Base-by-base conservation (phyloP, 2,888 invertebrate genomes). In the Archaeoteleia sp. region DNA sequence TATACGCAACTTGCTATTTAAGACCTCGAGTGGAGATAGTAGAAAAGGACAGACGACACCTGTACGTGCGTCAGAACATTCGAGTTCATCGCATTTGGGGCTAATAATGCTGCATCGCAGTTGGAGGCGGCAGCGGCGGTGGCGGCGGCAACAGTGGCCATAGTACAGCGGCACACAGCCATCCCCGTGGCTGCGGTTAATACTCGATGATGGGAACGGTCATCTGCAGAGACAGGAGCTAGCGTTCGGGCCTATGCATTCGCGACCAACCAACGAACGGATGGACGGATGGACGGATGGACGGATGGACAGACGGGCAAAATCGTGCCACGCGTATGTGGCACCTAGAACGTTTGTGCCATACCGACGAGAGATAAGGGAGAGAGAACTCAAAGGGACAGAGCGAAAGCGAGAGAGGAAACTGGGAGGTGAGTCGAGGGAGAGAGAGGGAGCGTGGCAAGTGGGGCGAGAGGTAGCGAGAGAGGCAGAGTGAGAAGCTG, bases 161-260 rank as follows among this genome's bases (percentile, higher is more conserved):
- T 55, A 62, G 54, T 27, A 27, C 43, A 39, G 34, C 45, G 30
- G 30, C 43, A 43, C 30, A 13, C 54, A 58, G 45, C 60, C 76
- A 78, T 81, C 73, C 78, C 78, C 79, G 81, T 74, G 80, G 76
- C 81, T 85, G 85, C 82, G 85, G 85, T 85, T 85, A 85, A 85
- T 85, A 84, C 84, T 85, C 85, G 83, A 85, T 85, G 85, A 84
- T 84, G 84, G 84, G 85, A 85, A 84, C 85, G 83, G 85, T 84
- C 85, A 85, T 85, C 84, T 84, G 85, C 85, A 85, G 85, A 84
- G 84, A 84, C 82, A 83, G 82, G 76, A 67, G 60, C 49, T 32
- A 35, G 45, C 34, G 54, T 43, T 55, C 55, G 43, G 43, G 63
- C 67, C 67, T 67, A 63, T 70, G 63, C 60, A 67, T 67, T 67